Conservation (phyloP, 2,797 vertebrate genomes). For the Takifugu ocellatus region DNA sequence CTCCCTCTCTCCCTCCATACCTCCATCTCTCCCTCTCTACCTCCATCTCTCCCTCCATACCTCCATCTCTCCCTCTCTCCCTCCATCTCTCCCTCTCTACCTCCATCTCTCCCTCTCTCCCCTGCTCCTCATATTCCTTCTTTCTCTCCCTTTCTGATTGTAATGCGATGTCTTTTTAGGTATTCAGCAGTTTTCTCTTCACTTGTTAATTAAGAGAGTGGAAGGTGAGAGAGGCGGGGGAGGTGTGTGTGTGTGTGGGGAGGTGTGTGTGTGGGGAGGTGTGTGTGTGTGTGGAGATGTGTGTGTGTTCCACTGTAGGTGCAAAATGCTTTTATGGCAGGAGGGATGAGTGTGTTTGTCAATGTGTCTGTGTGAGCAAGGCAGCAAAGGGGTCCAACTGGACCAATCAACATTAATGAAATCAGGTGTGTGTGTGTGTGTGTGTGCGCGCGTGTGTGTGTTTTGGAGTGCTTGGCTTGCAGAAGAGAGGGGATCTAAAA, state of each 20-base stretch:
- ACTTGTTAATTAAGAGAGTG: constrained; percentile 93
- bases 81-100: neutral
- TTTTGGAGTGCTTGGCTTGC: constrained; percentile 82
- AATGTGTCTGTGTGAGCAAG: constrained; percentile 27
- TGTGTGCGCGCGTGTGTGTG: constrained; percentile 34
- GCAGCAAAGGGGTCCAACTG: constrained; percentile 76
- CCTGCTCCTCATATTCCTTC: constrained; percentile 12
- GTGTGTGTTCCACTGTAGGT: constrained; percentile 55
- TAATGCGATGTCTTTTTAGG: constrained; percentile 86
- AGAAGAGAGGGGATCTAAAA: constrained; percentile 81
- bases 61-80: constrained; percentile 7
- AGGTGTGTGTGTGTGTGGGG: constrained; percentile 39
- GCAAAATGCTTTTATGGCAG: constrained; percentile 68
- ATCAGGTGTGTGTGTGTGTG: constrained; percentile 78
- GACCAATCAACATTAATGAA: constrained; percentile 94
- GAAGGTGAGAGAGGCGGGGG: constrained; percentile 74
- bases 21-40: neutral
- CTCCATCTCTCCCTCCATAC: neutral
- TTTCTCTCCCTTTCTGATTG: constrained; percentile 65
- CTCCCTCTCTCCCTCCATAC: neutral
- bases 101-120: constrained; percentile 7
- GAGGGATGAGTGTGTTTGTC: constrained; percentile 51
- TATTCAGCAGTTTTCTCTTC: constrained; percentile 90
- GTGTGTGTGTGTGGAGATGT: constrained; percentile 40
- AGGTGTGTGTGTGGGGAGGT: constrained; percentile 27